phyloP scores from a whole-genome alignment of 2,888 invertebrate species.

The Bursaphelenchus okinawaensis region DNA sequence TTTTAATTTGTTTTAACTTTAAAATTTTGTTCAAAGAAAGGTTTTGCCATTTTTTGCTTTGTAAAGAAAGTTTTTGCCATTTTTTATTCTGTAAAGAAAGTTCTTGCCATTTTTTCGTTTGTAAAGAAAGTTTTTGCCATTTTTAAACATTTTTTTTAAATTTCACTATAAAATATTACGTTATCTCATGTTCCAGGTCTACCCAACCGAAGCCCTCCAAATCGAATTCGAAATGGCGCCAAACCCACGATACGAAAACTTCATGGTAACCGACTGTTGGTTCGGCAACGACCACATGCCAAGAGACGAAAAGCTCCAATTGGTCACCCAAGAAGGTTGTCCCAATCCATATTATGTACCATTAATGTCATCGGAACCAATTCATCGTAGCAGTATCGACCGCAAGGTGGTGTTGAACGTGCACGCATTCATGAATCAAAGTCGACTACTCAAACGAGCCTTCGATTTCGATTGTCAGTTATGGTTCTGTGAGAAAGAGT shows the following conservation, averaged over 20 bases:
- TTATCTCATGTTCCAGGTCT: not conserved
- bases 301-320: not conserved
- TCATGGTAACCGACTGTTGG: slow-evolving; percentile 10
- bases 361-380: not conserved
- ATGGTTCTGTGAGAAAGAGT: not conserved
- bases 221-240: not conserved
- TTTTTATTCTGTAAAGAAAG: too few species aligned
- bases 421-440: not conserved
- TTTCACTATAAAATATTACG: too few species aligned
- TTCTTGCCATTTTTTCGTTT: too few species aligned
- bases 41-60: too few species aligned
- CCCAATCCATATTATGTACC: not conserved
- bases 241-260: not conserved
- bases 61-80: too few species aligned
- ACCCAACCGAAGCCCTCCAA: not conserved
- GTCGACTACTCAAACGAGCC: not conserved
- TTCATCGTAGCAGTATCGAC: not conserved
- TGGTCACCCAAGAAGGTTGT: not conserved
- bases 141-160: too few species aligned
- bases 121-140: too few species aligned
- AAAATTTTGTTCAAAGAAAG: too few species aligned
- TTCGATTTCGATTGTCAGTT: not conserved
- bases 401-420: not conserved
- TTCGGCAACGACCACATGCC: slow-evolving; percentile 6
- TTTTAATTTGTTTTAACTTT: too few species aligned